Evolutionary conservation across 2,797 vertebrate genomes (phyloP), one percentile per base, ranked within the genome.

Genomic region (Ambastaia sidthimunki): DNA sequence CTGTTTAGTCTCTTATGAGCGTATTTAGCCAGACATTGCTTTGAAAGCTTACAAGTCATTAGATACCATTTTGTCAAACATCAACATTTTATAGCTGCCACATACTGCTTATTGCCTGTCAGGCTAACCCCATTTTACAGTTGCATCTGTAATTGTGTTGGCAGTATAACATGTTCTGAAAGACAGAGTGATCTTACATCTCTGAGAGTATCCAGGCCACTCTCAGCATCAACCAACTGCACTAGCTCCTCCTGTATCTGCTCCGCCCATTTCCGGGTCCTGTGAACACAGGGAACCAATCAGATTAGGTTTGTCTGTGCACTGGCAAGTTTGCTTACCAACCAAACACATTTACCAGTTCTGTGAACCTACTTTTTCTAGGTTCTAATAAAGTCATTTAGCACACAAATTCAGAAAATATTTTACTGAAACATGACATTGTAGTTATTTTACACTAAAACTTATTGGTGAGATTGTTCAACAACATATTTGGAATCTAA

Each of bases 241-340:
- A 97, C 93, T 0, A 99, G 92, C 65, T 98, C 96, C 79, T 96
- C 95, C 85, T 99, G 96, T 95, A 99, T 98, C 91, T 97, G 96
- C 71, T 97, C 94, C 78, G 96, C 97, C 97, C 97, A 99, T 80
- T 95, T 94, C 77, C 96, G 97, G 88, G 98, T 92, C 81, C 97
- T 99, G 89, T 23, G 76, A 85, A 90, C 80, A 90, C 25, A 89
- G 73, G 50, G 18, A 85, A 9, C 4, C 0, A 16, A 47, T 92
- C 55, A 90, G 62, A 82, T 74, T 31, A 65, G 60, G 21, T 54
- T 10, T 15, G 18, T 12, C 60, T 66, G 68, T 50, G 16, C 48
- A 50, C 15, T 16, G 15, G 48, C 28, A 28, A 4, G 28, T 4
- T 18, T 9, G 9, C 9, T 44, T 11, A 11, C 65, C 34, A 85